Base-by-base conservation (phyloP, 2,888 invertebrate genomes). In the Phragmatobia fuliginosa region DNA sequence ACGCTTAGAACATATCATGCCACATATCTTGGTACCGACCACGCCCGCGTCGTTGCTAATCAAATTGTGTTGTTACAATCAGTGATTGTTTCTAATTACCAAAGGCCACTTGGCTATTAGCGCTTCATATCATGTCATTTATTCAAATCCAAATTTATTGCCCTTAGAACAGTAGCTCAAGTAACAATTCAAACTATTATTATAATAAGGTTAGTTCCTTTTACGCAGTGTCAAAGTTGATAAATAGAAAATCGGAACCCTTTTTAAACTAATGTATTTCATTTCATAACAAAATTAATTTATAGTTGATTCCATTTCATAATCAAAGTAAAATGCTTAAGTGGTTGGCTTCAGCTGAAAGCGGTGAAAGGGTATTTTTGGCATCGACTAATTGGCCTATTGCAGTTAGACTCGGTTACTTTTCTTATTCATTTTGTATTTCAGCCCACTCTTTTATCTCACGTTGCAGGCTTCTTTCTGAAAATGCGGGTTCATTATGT, bases 381-480 rank as follows among this genome's bases (percentile, higher is more conserved):
- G 65, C 52, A 68, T 49, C 33, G 66, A 3, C 76, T 82, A 80
- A 78, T 80, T 82, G 73, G 68, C 66, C 25, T 10, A 36, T 58
- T n/a, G 52, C 41, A 52, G 60, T 52, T 62, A 41, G 61, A 38
- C 41, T 62, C 62, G 56, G 68, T 49, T 38, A 33, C n/a, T 4
- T 61, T 33, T 63, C 11, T 66, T 69, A 65, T 71, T 73, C 74
- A 66, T 68, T 67, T 81, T 69, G 66, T 56, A 70, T 81, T 72
- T 65, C 74, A 71, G 56, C 62, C 63, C 60, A 59, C 56, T 38
- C 52, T 66, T 71, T 82, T 82, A 77, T 77, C 80, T 82, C 71
- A n/a, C 36, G 59, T 77, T 69, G 67, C 80, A 81, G 70, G 32
- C 70, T 66, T 80, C 82, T 77, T 67, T 67, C 77, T 73, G 75